Evolutionary conservation across 2,797 vertebrate genomes (phyloP).

Genomic region (Momotus momota): DNA sequence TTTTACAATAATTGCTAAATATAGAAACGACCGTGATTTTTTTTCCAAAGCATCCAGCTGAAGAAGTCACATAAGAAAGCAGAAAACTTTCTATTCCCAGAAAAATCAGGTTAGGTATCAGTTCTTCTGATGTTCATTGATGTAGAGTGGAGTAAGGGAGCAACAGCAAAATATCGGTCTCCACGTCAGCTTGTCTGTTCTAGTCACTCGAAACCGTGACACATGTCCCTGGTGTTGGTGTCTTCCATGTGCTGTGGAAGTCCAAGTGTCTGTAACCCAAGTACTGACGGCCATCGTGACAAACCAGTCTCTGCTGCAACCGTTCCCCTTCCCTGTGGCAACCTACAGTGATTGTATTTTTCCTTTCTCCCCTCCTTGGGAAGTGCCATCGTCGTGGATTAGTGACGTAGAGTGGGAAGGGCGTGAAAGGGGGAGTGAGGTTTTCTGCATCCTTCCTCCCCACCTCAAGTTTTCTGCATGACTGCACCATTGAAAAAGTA

Average conservation of each 20-base stretch:
- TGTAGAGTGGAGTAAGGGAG: neutral
- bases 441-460: conserved; percentile 43
- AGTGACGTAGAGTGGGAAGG: neutral
- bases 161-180: neutral
- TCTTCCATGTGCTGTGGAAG: conserved; percentile 72
- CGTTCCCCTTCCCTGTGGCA: conserved; percentile 19
- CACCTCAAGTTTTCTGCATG: conserved; percentile 56
- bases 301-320: conserved; percentile 49
- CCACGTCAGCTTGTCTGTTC: conserved; percentile 14
- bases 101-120: neutral
- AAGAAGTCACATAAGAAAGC: neutral
- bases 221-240: conserved; percentile 12
- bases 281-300: conserved; percentile 4
- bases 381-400: neutral
- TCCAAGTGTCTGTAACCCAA: conserved; percentile 47
- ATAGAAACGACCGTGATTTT: neutral
- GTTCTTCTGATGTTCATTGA: neutral
- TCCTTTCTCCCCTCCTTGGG: neutral
- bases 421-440: neutral
- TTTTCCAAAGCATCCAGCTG: neutral
- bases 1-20: neutral
- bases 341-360: neutral
- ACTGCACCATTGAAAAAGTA: neutral
- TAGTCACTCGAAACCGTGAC: neutral
- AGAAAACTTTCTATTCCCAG: neutral